Percentiles rank a stretch among this genome's conserved stretches.
phyloP scores from a whole-genome alignment of 2,888 invertebrate genomes.

The Lepidonotus clava region DNA sequence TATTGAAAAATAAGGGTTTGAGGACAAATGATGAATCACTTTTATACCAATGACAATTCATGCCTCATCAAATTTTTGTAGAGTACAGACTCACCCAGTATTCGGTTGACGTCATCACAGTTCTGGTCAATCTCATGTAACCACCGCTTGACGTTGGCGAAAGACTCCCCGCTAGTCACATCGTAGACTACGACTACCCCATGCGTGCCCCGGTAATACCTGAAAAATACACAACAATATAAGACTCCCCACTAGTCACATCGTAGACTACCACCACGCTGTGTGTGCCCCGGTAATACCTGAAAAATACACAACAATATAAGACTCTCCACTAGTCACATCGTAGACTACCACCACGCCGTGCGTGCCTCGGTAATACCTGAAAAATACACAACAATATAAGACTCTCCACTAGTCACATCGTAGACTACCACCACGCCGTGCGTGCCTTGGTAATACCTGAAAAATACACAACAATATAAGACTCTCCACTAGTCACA shows the following conservation, averaged over 20 bases:
- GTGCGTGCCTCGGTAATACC: constrained; percentile 98
- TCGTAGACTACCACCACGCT: constrained; percentile 99
- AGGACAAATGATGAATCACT: too few relatives aligned
- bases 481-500: too few relatives aligned
- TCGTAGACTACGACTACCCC: constrained; percentile 99
- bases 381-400: too few relatives aligned
- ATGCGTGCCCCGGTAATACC: constrained; percentile 98
- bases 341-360: constrained; percentile 99
- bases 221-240: too few relatives aligned
- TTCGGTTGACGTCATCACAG: constrained; percentile 99
- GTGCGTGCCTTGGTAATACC: too few relatives aligned
- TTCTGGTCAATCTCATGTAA: constrained; percentile 99
- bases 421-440: too few relatives aligned
- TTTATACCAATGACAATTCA: too few relatives aligned
- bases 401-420: too few relatives aligned
- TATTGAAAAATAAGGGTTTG: too few relatives aligned
- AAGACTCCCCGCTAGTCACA: constrained; percentile 98
- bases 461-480: too few relatives aligned
- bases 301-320: too few relatives aligned
- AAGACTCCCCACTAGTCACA: constrained; percentile 98
- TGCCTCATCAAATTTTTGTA: too few relatives aligned
- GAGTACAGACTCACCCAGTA: constrained; percentile 91
- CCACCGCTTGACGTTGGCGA: constrained; percentile 99
- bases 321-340: constrained; percentile 98
- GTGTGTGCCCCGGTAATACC: constrained; percentile 98